A percentile compares a stretch with the other conserved stretches of the same genome.
Evolutionary conservation across 2,113 vertebrate species (phyloP).

Genomic region (Rhynchopsitta pachyrhyncha): DNA sequence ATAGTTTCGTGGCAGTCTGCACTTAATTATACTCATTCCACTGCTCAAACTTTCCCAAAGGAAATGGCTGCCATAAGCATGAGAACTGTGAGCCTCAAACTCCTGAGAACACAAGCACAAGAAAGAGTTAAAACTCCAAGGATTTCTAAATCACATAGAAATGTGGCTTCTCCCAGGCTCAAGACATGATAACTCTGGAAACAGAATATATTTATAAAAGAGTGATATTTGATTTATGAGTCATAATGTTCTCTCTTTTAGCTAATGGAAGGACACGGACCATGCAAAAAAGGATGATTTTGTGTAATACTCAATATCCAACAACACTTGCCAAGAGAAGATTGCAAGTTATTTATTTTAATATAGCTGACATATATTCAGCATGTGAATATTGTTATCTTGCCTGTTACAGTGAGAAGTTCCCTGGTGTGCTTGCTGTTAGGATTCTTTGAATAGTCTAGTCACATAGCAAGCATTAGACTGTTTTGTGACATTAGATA

Average conservation of each 20-base stretch:
- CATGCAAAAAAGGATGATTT: not conserved
- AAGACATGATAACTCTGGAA: not conserved
- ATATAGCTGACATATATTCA: not conserved
- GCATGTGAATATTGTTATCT: not conserved
- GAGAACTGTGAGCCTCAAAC: not conserved
- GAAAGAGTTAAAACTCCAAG: not conserved
- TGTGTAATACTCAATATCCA: not conserved
- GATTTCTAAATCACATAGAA: not conserved
- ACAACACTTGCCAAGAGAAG: not conserved
- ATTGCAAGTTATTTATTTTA: not conserved
- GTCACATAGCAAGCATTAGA: not conserved
- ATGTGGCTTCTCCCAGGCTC: not conserved
- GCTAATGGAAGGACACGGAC: not conserved
- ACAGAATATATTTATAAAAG: not conserved
- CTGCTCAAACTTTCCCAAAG: not conserved
- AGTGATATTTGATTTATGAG: not conserved
- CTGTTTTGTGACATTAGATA: not conserved
- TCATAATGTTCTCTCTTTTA: not conserved
- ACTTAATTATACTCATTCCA: rapidly evolving
- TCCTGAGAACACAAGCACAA: not conserved
- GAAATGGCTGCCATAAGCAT: not conserved
- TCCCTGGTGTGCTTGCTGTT: not conserved
- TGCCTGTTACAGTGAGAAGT: not conserved
- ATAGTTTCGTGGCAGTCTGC: not conserved
- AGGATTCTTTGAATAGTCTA: not conserved